Evolutionary conservation across 1,140 invertebrate species (phyloP), one percentile per base, ranked within the genome.

Genomic region (Leptopilina clavipes): DNA sequence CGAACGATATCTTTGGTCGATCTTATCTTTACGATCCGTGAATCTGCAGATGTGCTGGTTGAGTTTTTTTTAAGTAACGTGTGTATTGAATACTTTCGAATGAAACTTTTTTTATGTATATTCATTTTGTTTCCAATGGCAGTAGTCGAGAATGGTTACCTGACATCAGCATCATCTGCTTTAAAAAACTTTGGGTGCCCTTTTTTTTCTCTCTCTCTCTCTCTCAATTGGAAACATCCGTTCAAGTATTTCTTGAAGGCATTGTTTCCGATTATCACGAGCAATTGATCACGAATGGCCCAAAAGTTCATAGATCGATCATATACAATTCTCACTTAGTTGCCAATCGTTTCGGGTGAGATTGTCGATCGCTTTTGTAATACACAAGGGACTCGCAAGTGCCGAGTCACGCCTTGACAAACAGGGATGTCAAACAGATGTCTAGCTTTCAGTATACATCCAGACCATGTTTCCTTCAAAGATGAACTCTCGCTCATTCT

Each of bases 401-500:
- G 90, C 86, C 88, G 88, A 91, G 89, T 91, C 90, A 91, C 90
- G 90, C 90, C 90, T 90, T 90, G 89, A 86, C 89, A 89, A 89
- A 90, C 89, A 87, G 88, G 87, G 89, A 90, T 90, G 89, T 90
- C 89, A 90, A 90, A 90, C 89, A 91, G 89, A 90, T 90, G 89
- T 90, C 87, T 86, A 79, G 75, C 71, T 77, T n/a, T 37, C 59
- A 65, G 22, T 65, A 65, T 56, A n/a, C n/a, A n/a, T 18, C 19
- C 73, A 70, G 52, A 19, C 59, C 76, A 72, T 70, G 59, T 65
- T 65, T 65, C 59, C 59, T 65, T 31, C 59, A 25, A 65, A 65
- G 59, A 65, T 65, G 18, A 59, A 19, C 19, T 18, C 19, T 59
- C 14, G 19, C 19, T 65, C 37, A 40, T 40, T 65, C 59, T 65